These are phyloP conservation scores for Euwallacea fornicatus DNA, from an alignment of 1,140 invertebrate genomes.

Conservation along the genomic window DNA sequence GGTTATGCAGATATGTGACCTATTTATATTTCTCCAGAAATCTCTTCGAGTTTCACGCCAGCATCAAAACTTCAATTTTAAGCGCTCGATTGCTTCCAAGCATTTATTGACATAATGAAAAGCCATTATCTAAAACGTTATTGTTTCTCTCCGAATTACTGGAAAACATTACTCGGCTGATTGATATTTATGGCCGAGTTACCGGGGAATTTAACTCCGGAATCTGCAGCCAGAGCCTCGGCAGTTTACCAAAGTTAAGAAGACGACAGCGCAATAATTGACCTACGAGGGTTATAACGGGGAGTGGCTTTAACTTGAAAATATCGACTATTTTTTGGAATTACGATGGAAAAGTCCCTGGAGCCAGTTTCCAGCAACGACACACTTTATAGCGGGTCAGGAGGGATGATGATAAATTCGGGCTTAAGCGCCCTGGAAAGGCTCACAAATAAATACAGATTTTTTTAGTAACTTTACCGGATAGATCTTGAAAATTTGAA, in stretches of 20 bases:
- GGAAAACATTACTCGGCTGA: background rate
- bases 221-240: background rate
- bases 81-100: background rate
- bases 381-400: background rate
- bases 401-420: background rate
- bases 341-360: background rate
- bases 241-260: background rate
- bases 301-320: background rate
- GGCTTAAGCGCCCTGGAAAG: background rate
- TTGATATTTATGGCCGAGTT: background rate
- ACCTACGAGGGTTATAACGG: background rate
- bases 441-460: no score
- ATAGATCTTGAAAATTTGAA: no score
- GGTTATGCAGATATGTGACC: background rate
- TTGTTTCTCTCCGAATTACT: background rate
- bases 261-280: background rate
- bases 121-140: conserved; percentile 1
- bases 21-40: background rate
- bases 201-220: background rate
- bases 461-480: no score
- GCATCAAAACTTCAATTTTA: background rate
- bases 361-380: background rate
- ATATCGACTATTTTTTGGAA: conserved; percentile 1
- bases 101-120: background rate
- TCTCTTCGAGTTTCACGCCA: background rate